These are phyloP conservation scores for Sceloporus tristichus DNA, from an alignment of 2,113 vertebrate genomes.

Conservation along the genomic window DNA sequence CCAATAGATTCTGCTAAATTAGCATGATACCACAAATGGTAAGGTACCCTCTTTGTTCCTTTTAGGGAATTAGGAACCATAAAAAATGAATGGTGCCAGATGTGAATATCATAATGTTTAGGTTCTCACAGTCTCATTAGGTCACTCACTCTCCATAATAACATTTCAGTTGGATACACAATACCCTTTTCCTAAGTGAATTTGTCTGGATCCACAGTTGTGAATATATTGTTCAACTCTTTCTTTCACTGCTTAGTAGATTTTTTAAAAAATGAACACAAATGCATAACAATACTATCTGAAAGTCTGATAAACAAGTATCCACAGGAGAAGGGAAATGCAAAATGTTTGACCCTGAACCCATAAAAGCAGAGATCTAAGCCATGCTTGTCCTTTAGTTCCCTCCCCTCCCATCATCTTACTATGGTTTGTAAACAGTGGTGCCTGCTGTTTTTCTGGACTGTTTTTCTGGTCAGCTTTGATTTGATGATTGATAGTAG, in stretches of 20 bases:
- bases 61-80: conserved; percentile 32
- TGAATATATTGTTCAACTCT: conserved; percentile 53
- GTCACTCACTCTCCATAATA: not conserved
- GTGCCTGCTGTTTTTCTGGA: not conserved
- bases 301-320: conserved; percentile 53
- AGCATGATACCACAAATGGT: not conserved
- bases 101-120: conserved; percentile 22
- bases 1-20: not conserved
- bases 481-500: not conserved
- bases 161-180: conserved; percentile 48
- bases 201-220: conserved; percentile 38
- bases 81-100: not conserved
- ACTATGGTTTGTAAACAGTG: not conserved
- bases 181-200: conserved; percentile 37
- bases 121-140: conserved; percentile 6
- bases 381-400: conserved; percentile 51
- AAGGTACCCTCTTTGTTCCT: not conserved
- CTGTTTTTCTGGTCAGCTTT: not conserved
- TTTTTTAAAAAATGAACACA: conserved; percentile 41
- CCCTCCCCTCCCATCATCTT: conserved; percentile 27
- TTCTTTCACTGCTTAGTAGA: conserved; percentile 50
- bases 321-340: conserved; percentile 36
- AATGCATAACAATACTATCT: not conserved
- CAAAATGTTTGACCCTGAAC: conserved; percentile 50
- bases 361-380: conserved; percentile 27